Evolutionary conservation across 2,797 vertebrate species (phyloP).

Genomic region (Echeneis naucrates): DNA sequence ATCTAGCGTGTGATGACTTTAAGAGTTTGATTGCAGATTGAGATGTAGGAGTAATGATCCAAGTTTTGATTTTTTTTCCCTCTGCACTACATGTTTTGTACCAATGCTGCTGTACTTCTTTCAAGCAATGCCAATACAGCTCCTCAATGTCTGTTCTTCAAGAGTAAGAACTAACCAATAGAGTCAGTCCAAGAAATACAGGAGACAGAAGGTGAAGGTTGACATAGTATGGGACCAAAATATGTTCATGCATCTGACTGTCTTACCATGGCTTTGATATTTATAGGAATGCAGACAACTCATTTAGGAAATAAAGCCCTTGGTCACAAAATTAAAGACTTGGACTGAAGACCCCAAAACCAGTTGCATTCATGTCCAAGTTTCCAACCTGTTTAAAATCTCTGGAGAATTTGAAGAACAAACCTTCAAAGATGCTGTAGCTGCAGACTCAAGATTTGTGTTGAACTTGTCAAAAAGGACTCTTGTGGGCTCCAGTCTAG

Average conservation of each 20-base stretch:
- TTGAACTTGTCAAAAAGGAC: background rate
- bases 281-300: background rate
- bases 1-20: conserved; percentile 42
- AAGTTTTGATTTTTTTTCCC: conserved; percentile 10
- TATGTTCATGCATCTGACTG: background rate
- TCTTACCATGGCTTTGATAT: background rate
- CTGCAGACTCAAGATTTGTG: background rate
- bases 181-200: background rate
- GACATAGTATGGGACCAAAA: background rate
- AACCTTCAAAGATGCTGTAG: too few relatives aligned
- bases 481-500: too few relatives aligned
- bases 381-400: too few relatives aligned
- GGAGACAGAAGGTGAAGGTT: background rate
- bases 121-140: background rate
- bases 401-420: too few relatives aligned
- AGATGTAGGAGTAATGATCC: conserved; percentile 15
- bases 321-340: too few relatives aligned
- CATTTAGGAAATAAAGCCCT: background rate
- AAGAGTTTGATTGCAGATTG: conserved; percentile 41
- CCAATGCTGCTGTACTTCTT: conserved; percentile 1
- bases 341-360: too few relatives aligned
- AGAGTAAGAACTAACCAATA: background rate
- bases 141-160: background rate
- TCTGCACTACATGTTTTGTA: conserved; percentile 24
- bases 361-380: too few relatives aligned